phyloP scores from a whole-genome alignment of 2,888 invertebrate species.

The Aelia acuminata region DNA sequence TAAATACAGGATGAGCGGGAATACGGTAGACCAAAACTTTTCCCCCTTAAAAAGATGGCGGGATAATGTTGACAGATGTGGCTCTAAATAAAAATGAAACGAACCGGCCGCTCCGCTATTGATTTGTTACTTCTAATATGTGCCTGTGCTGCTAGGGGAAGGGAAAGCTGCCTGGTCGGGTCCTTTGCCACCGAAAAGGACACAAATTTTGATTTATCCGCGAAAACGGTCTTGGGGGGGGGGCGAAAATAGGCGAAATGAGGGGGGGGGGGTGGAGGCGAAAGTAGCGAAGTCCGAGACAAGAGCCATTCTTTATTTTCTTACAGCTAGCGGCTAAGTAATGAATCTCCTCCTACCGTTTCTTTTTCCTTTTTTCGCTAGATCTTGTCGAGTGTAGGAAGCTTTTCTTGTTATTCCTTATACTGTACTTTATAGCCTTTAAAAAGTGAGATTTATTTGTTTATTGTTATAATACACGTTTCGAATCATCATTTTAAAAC shows the following conservation, averaged over 20 bases:
- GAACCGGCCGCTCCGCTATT: neutral
- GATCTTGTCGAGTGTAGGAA: conserved; percentile 26
- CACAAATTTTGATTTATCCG: conserved; percentile 31
- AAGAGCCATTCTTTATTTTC: conserved; percentile 37
- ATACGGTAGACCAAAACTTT: neutral
- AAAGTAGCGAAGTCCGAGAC: neutral
- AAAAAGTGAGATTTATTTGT: neutral
- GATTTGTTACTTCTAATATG: neutral
- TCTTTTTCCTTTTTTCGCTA: neutral
- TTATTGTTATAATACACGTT: no score
- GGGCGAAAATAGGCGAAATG: no score
- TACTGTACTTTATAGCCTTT: conserved; percentile 16
- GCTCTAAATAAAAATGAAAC: neutral
- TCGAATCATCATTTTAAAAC: no score
- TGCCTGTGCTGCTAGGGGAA: no score
- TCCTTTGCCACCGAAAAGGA: neutral
- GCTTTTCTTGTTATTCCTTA: neutral
- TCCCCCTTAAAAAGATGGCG: neutral
- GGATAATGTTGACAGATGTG: neutral
- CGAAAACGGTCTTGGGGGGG: no score
- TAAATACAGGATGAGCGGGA: neutral
- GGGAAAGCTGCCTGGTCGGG: no score
- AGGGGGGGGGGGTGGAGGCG: no score
- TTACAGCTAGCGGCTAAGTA: neutral
- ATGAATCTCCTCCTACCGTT: conserved; percentile 12